Percentiles rank a stretch among this genome's conserved stretches.
Conservation (phyloP, 2,113 vertebrate species). For the Gasterosteus nipponicus region DNA sequence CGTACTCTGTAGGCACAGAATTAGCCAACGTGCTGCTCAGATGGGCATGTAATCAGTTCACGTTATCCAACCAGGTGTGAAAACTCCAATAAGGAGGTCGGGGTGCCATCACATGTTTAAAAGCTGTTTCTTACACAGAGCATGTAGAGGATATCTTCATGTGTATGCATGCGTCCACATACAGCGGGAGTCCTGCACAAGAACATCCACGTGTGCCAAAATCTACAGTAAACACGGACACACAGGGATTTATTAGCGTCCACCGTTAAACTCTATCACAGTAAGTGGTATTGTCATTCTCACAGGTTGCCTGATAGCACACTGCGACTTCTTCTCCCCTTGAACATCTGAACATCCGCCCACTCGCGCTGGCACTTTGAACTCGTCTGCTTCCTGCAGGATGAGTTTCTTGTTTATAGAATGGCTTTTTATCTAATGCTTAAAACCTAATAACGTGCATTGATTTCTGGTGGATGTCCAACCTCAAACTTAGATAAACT, state of each 20-base stretch:
- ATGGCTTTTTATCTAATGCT: neutral
- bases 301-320: neutral
- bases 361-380: neutral
- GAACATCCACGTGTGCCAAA: neutral
- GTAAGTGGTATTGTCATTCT: neutral
- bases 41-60: neutral
- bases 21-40: conserved; percentile 10
- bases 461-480: neutral
- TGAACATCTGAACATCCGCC: neutral
- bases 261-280: neutral
- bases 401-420: neutral
- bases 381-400: neutral
- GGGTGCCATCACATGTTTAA: conserved; percentile 11
- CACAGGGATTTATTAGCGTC: neutral
- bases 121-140: neutral
- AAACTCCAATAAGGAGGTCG: neutral
- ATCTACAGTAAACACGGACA: neutral
- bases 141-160: neutral
- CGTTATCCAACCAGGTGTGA: conserved; percentile 7
- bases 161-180: neutral
- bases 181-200: neutral
- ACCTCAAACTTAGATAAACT: neutral
- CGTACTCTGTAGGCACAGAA: neutral
- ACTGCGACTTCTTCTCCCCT: neutral
- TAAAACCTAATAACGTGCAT: neutral